Conservation (phyloP, 2,797 vertebrate species). For the Bradypus variegatus region DNA sequence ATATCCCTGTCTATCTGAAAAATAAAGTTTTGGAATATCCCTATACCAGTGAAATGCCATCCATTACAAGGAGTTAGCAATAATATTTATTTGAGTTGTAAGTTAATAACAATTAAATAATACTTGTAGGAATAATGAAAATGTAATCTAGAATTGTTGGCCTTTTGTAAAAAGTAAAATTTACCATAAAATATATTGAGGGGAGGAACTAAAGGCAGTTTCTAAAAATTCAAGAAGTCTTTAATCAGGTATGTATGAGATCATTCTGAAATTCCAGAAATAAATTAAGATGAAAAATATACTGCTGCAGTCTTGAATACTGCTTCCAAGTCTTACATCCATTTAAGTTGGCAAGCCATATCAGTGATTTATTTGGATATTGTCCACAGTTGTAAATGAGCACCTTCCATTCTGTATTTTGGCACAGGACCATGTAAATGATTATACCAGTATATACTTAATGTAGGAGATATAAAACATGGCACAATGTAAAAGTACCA, state of each 20-base stretch:
- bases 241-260: neutral
- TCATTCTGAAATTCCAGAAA: constrained; percentile 29
- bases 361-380: constrained; percentile 41
- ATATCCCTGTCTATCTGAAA: neutral
- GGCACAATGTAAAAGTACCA: neutral
- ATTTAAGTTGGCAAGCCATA: neutral
- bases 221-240: neutral
- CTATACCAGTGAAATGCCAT: neutral
- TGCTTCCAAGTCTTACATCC: constrained; percentile 26
- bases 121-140: neutral
- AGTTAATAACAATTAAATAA: constrained; percentile 16
- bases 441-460: constrained; percentile 35
- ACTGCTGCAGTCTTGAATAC: neutral
- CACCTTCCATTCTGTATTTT: constrained; percentile 38
- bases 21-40: neutral
- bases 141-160: neutral
- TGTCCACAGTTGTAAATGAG: constrained; percentile 40
- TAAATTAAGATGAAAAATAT: constrained; percentile 3
- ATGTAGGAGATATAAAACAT: constrained; percentile 40
- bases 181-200: neutral
- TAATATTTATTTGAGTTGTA: neutral
- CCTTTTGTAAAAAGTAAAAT: neutral
- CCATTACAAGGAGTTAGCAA: neutral
- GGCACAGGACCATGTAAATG: constrained; percentile 28
- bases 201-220: neutral